Evolutionary conservation across 2,888 invertebrate genomes (phyloP).

Genomic region (Listrodromus nycthemerus): DNA sequence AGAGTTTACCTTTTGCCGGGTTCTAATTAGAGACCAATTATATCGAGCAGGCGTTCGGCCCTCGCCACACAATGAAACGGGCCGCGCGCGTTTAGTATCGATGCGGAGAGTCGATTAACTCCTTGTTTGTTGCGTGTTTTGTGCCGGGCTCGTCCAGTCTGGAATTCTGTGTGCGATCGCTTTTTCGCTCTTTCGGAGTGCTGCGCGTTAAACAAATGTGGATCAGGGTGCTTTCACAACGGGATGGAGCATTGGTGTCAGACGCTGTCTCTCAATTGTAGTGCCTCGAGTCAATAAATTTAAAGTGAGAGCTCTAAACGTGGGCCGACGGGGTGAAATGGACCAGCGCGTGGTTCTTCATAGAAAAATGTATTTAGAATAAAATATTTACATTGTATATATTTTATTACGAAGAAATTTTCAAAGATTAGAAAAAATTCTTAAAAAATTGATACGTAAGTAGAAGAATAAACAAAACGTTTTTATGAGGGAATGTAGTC

Average conservation of each 20-base stretch:
- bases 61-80: conserved; percentile 78
- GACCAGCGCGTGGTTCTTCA: no score
- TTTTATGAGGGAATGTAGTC: no score
- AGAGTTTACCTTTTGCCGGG: conserved; percentile 73
- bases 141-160: conserved; percentile 68
- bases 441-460: no score
- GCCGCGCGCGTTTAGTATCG: conserved; percentile 77
- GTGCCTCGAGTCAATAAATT: conserved; percentile 1
- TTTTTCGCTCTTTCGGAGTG: conserved; percentile 18
- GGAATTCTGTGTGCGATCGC: conserved; percentile 53
- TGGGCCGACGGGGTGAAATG: no score
- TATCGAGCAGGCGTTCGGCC: conserved; percentile 80
- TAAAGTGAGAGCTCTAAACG: not conserved
- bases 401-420: no score
- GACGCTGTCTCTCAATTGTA: conserved; percentile 41
- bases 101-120: conserved; percentile 79
- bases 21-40: conserved; percentile 81
- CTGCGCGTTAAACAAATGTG: conserved; percentile 75
- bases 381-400: no score
- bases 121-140: conserved; percentile 79
- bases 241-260: conserved; percentile 15
- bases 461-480: no score
- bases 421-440: no score
- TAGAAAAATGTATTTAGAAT: no score
- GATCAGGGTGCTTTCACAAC: conserved; percentile 72